phyloP scores from a whole-genome alignment of 1,140 invertebrate genomes.

The Calosoma granatense region DNA sequence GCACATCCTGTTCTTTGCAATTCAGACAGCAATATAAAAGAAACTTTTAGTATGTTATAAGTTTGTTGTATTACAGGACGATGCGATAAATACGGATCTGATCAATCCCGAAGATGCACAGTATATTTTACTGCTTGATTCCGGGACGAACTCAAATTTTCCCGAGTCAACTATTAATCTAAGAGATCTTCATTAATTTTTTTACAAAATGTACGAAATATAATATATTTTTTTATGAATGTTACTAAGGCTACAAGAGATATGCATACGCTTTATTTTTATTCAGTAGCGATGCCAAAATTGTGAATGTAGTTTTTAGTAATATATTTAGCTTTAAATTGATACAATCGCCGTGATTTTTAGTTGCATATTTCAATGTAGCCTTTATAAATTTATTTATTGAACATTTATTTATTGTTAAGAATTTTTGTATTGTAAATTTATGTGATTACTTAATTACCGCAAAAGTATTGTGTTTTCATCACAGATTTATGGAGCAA shows the following conservation, averaged over 20 bases:
- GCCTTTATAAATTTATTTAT: background rate
- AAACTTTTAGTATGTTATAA: too few species aligned
- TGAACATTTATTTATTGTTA: background rate
- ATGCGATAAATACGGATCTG: background rate
- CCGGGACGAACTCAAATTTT: background rate
- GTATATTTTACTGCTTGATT: background rate
- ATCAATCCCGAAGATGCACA: background rate
- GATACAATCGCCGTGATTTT: too few species aligned
- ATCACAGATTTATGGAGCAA: background rate
- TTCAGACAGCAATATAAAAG: too few species aligned
- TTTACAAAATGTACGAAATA: background rate
- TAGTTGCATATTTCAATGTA: background rate
- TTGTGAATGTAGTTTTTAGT: too few species aligned
- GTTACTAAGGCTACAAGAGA: background rate
- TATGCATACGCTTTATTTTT: background rate
- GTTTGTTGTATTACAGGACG: too few species aligned
- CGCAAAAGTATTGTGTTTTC: background rate
- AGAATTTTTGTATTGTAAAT: background rate
- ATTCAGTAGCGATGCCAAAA: too few species aligned
- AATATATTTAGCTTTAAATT: too few species aligned
- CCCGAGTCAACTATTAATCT: background rate
- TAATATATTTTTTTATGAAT: slow-evolving; percentile 5
- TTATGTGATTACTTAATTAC: background rate
- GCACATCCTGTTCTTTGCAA: too few species aligned
- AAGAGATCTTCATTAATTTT: slow-evolving; percentile 1